Conservation (phyloP, 2,113 vertebrate genomes). For the Limnothrissa miodon region DNA sequence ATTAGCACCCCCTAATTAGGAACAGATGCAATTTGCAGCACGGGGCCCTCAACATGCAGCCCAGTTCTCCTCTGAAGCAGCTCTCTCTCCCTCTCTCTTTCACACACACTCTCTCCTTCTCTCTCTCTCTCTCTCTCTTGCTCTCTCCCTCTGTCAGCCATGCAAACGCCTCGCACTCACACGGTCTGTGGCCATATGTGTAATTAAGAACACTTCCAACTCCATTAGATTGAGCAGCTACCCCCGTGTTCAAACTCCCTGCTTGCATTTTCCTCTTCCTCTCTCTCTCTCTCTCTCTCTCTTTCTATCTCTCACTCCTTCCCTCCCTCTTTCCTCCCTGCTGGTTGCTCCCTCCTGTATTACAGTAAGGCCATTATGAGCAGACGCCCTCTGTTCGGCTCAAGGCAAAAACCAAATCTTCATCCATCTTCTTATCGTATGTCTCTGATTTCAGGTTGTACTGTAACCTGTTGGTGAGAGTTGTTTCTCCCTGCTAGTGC, state of each 20-base stretch:
- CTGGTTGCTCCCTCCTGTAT: constrained; percentile 10
- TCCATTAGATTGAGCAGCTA: constrained; percentile 40
- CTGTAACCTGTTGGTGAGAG: constrained; percentile 12
- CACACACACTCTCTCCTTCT: background rate
- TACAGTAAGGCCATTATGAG: constrained; percentile 36
- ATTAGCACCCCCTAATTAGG: constrained; percentile 64
- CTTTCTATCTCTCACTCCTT: constrained; percentile 14
- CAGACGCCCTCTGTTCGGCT: constrained; percentile 30
- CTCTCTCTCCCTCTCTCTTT: constrained; percentile 28
- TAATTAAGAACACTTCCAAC: constrained; percentile 52
- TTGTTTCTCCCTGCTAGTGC: constrained; percentile 19
- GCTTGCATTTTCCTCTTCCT: background rate
- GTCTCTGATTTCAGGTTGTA: background rate
- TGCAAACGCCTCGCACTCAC: constrained; percentile 24
- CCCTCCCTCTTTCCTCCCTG: constrained; percentile 11
- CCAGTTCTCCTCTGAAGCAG: constrained; percentile 29
- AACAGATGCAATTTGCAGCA: constrained; percentile 61
- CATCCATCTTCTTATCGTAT: constrained; percentile 12
- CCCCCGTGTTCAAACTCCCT: constrained; percentile 15
- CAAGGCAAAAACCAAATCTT: constrained; percentile 16
- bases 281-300: constrained; percentile 34
- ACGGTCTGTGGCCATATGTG: constrained; percentile 42
- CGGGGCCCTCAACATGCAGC: constrained; percentile 49
- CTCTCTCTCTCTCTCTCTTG: background rate
- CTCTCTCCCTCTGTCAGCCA: constrained; percentile 25